A percentile compares a stretch with the other conserved stretches of the same genome.
These are phyloP conservation scores for Narcine bancroftii DNA, from an alignment of 2,113 vertebrate genomes.

Conservation along the genomic window DNA sequence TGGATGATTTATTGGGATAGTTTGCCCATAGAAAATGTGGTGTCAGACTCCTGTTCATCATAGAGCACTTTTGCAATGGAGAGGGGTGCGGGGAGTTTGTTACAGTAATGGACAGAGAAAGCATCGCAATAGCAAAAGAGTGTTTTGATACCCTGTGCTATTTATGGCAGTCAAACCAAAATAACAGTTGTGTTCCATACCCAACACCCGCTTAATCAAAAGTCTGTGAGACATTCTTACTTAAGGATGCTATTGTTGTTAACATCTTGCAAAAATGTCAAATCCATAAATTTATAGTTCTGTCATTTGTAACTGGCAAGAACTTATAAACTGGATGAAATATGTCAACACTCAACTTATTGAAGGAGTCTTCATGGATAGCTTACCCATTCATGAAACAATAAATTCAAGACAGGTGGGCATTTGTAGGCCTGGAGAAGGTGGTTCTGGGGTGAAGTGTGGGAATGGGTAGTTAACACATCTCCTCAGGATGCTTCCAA, in stretches of 20 bases:
- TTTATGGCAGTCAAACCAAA: not conserved
- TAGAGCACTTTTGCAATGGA: not conserved
- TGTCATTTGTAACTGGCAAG: not conserved
- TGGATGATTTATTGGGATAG: not conserved
- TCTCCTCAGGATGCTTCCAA: not conserved
- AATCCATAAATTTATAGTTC: not conserved
- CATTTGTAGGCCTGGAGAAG: not conserved
- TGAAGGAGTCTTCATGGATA: not conserved
- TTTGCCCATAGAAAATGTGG: not conserved
- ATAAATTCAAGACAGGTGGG: not conserved
- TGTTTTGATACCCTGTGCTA: not conserved
- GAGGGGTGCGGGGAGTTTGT: not conserved
- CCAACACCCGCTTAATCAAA: not conserved
- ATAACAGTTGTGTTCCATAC: not conserved
- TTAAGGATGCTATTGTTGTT: not conserved
- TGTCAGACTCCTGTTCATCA: not conserved
- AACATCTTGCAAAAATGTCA: not conserved
- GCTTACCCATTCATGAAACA: not conserved
- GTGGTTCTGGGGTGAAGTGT: not conserved
- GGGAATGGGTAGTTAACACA: not conserved
- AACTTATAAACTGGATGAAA: not conserved
- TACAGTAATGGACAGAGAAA: not conserved
- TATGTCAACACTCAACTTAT: not conserved
- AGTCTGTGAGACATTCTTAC: not conserved
- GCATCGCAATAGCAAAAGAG: not conserved